Evolutionary conservation across 1,140 invertebrate genomes (phyloP).

Genomic region (Hormaphis cornu): DNA sequence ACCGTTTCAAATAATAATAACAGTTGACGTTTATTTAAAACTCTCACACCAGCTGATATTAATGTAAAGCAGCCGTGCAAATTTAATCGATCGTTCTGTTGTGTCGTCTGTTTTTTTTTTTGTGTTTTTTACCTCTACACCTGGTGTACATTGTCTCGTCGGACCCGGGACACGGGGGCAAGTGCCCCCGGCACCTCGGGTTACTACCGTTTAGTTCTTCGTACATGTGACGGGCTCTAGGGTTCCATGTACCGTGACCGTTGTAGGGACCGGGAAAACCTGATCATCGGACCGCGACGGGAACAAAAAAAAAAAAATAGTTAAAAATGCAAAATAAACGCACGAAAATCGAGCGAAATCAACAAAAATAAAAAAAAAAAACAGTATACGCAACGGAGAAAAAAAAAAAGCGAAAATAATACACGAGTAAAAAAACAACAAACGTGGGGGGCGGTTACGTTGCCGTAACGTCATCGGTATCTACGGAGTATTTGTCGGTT

Average conservation of each 20-base stretch:
- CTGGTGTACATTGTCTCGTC: conserved; percentile 48
- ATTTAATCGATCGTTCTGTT: not conserved
- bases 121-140: conserved; percentile 34
- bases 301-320: conserved; percentile 33
- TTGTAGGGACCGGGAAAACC: conserved; percentile 38
- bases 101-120: no score
- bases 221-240: conserved; percentile 66
- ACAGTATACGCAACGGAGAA: conserved; percentile 11
- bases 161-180: conserved; percentile 49
- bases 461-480: no score
- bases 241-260: conserved; percentile 64
- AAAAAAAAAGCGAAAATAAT: conserved; percentile 30
- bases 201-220: conserved; percentile 62
- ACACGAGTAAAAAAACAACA: conserved; percentile 5
- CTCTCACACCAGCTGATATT: conserved; percentile 16
- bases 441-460: not conserved
- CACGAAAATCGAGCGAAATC: conserved; percentile 19
- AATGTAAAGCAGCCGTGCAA: conserved; percentile 24
- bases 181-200: conserved; percentile 47
- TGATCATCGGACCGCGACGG: conserved; percentile 29
- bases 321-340: conserved; percentile 33
- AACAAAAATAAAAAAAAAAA: conserved; percentile 6
- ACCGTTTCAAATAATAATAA: conserved; percentile 6
- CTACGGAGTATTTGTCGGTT: no score
- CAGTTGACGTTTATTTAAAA: conserved; percentile 12